These are phyloP conservation scores for Myopa testacea DNA, from an alignment of 2,888 invertebrate species.

Conservation along the genomic window DNA sequence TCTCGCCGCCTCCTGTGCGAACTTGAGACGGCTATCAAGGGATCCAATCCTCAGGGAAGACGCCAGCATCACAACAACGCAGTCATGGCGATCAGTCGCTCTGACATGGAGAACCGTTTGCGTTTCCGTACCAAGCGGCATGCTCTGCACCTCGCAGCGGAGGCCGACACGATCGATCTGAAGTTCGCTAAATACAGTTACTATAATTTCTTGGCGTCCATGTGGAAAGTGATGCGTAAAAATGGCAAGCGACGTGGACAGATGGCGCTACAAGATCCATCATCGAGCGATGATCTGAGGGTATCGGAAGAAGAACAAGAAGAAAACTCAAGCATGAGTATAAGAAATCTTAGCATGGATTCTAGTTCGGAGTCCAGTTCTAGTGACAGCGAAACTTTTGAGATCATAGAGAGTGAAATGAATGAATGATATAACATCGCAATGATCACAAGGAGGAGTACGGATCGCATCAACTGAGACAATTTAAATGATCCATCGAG, in stretches of 20 bases:
- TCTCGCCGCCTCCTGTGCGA: slow-evolving; percentile 62
- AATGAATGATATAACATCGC: not conserved
- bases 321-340: slow-evolving; percentile 41
- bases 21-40: slow-evolving; percentile 63
- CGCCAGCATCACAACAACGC: not conserved
- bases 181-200: slow-evolving; percentile 58
- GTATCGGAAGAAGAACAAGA: slow-evolving; percentile 22
- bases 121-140: too few species aligned
- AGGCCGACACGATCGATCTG: slow-evolving; percentile 51
- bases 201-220: slow-evolving; percentile 52
- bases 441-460: too few species aligned
- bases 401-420: slow-evolving; percentile 9
- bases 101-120: slow-evolving; percentile 52
- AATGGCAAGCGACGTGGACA: slow-evolving; percentile 30
- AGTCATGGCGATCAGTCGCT: slow-evolving; percentile 48
- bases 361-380: slow-evolving; percentile 24
- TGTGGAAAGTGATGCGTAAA: slow-evolving; percentile 50
- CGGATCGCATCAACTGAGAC: too few species aligned
- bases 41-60: slow-evolving; percentile 49
- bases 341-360: not conserved
- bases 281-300: not conserved
- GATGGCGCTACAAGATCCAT: not conserved
- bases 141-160: slow-evolving; percentile 54
- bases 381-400: slow-evolving; percentile 43
- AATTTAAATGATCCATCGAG: too few species aligned